phyloP scores from a whole-genome alignment of 2,113 vertebrate genomes.

The Oplegnathus fasciatus region DNA sequence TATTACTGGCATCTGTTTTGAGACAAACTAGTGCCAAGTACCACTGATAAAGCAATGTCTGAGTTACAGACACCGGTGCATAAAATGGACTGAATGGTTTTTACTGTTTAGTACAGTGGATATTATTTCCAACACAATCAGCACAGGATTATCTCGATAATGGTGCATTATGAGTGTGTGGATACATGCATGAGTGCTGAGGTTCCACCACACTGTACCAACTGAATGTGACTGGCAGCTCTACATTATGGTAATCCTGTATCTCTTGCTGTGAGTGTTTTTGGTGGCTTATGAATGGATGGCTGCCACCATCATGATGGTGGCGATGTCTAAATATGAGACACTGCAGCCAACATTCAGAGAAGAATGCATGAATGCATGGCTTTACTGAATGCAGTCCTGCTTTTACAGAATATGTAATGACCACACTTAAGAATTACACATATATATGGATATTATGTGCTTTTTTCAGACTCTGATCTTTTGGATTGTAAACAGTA shows the following conservation, averaged over 20 bases:
- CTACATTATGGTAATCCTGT: conserved; percentile 52
- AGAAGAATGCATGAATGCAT: conserved; percentile 19
- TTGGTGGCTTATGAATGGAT: conserved; percentile 51
- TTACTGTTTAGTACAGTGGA: not conserved
- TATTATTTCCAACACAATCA: conserved; percentile 12
- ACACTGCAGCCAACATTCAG: conserved; percentile 32
- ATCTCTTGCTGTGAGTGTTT: conserved; percentile 43
- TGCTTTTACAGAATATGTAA: not conserved
- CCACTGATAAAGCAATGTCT: not conserved
- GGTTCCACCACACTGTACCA: conserved; percentile 9
- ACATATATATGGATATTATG: not conserved
- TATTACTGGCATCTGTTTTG: not conserved
- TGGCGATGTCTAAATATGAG: conserved; percentile 21
- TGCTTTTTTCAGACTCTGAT: not conserved
- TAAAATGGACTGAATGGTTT: conserved; percentile 21
- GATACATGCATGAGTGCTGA: not conserved
- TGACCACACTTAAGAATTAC: not conserved
- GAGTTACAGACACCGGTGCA: not conserved
- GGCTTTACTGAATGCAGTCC: conserved; percentile 3
- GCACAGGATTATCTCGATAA: conserved; percentile 31
- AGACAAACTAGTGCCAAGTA: not conserved
- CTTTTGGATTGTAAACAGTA: not conserved
- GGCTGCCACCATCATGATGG: conserved; percentile 40
- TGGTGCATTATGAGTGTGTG: conserved; percentile 12
- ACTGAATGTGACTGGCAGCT: conserved; percentile 41